Conservation (phyloP, 2,888 invertebrate genomes). For the Eristalinus sepulchralis region DNA sequence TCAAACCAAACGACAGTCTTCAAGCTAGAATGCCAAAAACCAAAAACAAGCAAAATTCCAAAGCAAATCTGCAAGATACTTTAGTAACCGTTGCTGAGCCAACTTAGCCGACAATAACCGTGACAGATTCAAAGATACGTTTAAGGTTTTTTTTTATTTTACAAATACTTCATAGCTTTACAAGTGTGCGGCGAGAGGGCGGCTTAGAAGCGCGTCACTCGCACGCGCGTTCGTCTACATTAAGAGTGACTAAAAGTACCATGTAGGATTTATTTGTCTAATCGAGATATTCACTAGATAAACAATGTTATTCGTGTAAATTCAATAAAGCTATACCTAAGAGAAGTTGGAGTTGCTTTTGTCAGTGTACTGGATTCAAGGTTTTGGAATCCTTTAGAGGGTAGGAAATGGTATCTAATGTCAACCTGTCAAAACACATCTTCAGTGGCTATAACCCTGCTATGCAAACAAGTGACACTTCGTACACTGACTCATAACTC, state of each 20-base stretch:
- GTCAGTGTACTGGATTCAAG: background rate
- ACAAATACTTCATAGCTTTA: constrained; percentile 41
- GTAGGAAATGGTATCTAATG: no score
- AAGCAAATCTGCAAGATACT: constrained; percentile 43
- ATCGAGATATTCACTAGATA: constrained; percentile 15
- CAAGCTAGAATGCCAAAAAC: constrained; percentile 20
- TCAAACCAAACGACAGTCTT: constrained; percentile 5
- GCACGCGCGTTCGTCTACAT: constrained; percentile 4
- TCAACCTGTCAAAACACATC: no score
- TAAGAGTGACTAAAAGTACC: constrained; percentile 38
- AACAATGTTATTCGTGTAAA: constrained; percentile 39
- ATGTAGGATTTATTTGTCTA: constrained; percentile 29
- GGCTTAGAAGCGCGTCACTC: background rate
- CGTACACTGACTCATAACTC: no score
- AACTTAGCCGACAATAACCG: constrained; percentile 44
- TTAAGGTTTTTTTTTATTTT: constrained; percentile 2
- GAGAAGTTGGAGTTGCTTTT: background rate
- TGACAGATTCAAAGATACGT: constrained; percentile 4
- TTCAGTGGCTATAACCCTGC: no score
- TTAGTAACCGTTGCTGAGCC: constrained; percentile 17
- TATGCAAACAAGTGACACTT: no score
- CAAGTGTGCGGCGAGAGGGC: background rate
- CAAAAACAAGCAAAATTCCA: constrained; percentile 47
- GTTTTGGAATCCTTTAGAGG: no score
- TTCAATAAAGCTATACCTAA: constrained; percentile 52